Conservation (phyloP, 2,797 vertebrate genomes). For the Hippopotamyrus pictus region DNA sequence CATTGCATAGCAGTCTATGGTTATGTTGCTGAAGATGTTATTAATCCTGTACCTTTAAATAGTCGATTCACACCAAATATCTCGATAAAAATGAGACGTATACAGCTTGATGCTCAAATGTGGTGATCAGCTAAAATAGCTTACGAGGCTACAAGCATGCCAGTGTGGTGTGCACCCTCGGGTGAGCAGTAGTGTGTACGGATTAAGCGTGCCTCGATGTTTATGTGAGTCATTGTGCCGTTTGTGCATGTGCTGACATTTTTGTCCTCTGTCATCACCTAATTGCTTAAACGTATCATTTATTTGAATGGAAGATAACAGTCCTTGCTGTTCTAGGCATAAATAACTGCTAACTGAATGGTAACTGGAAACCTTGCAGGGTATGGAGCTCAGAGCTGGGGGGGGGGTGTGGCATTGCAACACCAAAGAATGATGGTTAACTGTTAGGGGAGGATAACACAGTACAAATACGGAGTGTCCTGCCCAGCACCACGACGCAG, state of each 20-base stretch:
- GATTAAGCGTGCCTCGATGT: neutral
- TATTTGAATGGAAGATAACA: neutral
- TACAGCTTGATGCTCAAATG: neutral
- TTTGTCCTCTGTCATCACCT: neutral
- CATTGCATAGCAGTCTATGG: neutral
- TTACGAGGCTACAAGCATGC: neutral
- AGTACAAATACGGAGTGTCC: too few species aligned
- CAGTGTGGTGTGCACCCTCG: neutral
- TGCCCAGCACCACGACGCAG: neutral
- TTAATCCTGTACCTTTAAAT: neutral
- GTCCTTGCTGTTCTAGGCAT: neutral
- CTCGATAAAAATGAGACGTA: neutral
- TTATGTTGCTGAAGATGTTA: neutral
- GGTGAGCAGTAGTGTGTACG: neutral
- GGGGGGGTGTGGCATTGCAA: neutral
- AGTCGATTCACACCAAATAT: neutral
- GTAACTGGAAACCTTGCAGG: neutral
- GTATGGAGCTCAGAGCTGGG: neutral
- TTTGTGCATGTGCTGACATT: neutral
- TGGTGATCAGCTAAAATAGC: neutral
- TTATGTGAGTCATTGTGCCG: neutral
- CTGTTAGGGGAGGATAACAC: neutral
- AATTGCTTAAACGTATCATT: neutral
- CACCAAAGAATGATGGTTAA: neutral
- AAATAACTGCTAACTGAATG: constrained; percentile 3